Percentiles rank a stretch among this genome's conserved stretches.
These are phyloP conservation scores for Camponotus fellah DNA, from an alignment of 2,888 invertebrate genomes.

Conservation along the genomic window DNA sequence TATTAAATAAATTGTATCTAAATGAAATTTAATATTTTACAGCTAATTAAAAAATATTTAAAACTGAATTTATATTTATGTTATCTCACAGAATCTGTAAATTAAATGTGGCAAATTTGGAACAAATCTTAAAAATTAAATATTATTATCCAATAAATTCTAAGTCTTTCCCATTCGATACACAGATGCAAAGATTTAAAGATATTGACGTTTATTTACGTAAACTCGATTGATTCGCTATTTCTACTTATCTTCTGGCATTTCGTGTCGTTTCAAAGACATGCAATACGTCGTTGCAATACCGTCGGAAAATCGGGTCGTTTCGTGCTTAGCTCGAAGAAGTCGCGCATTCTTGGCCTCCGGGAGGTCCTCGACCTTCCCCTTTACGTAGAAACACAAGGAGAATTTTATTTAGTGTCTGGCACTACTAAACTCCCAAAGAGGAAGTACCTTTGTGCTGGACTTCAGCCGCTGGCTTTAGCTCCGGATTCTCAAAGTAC, in stretches of 20 bases:
- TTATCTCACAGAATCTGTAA: not conserved
- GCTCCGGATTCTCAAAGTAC: constrained; percentile 64
- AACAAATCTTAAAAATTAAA: not conserved
- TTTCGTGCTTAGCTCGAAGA: constrained; percentile 23
- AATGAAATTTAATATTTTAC: not conserved
- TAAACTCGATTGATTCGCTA: not conserved
- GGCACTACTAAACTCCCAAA: constrained; percentile 61
- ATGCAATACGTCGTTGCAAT: constrained; percentile 5
- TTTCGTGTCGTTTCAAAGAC: not conserved
- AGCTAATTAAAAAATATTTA: not conserved
- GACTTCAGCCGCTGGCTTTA: constrained; percentile 39
- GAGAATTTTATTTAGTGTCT: constrained; percentile 70
- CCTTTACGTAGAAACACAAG: constrained; percentile 54
- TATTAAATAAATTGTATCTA: not conserved
- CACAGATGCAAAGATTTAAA: not conserved
- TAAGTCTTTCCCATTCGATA: not conserved
- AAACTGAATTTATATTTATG: not conserved
- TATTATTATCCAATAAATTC: not conserved
- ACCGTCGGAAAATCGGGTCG: not conserved
- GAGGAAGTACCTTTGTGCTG: constrained; percentile 64
- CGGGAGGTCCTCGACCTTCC: constrained; percentile 21
- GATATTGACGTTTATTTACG: not conserved
- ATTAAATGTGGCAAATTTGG: not conserved
- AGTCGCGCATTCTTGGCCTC: constrained; percentile 47
- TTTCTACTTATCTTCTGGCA: not conserved